These are phyloP conservation scores for Syrrhaptes paradoxus DNA, from an alignment of 2,113 vertebrate species.

Conservation along the genomic window DNA sequence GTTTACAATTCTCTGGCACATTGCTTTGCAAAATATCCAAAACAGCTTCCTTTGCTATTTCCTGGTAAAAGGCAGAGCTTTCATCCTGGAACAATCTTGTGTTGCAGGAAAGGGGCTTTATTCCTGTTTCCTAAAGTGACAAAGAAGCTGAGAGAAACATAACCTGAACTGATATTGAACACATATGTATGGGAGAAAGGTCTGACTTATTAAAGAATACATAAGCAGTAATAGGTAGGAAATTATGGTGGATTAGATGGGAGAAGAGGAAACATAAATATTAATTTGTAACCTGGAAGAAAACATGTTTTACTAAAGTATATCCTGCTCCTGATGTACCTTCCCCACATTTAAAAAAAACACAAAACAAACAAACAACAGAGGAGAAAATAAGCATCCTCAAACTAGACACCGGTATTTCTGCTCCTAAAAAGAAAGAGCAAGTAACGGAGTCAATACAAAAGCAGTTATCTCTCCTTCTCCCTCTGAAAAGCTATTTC, in stretches of 20 bases:
- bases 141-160: background rate
- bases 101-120: background rate
- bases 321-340: background rate
- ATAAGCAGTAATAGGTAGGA: background rate
- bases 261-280: background rate
- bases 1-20: background rate
- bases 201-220: background rate
- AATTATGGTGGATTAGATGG: background rate
- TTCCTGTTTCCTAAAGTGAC: background rate
- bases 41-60: background rate
- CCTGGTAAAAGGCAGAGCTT: background rate
- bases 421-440: background rate
- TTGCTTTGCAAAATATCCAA: background rate
- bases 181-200: background rate
- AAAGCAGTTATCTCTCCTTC: background rate
- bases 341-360: background rate
- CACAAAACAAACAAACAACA: background rate
- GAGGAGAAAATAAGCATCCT: background rate
- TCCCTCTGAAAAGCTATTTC: background rate
- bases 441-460: background rate
- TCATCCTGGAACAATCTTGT: background rate
- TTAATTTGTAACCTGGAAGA: background rate
- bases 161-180: rapidly evolving
- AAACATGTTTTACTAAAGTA: background rate
- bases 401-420: background rate